phyloP scores from a whole-genome alignment of 2,113 vertebrate genomes.

The Psilopogon haemacephalus region DNA sequence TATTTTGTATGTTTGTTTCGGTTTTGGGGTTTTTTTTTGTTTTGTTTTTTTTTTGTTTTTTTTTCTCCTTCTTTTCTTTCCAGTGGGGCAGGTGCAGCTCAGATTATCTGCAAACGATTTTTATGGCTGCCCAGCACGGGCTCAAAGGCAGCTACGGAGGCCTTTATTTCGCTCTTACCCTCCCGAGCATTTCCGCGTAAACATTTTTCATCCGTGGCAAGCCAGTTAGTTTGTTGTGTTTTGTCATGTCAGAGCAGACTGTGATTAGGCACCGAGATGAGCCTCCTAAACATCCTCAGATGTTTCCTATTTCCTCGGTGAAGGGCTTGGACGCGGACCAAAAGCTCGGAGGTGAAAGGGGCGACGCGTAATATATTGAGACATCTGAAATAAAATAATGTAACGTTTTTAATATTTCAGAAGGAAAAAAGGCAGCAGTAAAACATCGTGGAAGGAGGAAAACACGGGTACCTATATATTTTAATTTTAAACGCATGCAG shows the following conservation, averaged over 20 bases:
- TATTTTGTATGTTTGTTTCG: no score
- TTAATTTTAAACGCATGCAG: conserved; percentile 83
- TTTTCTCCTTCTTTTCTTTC: not conserved
- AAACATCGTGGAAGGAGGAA: conserved; percentile 75
- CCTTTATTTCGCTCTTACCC: conserved; percentile 53
- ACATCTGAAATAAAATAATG: conserved; percentile 80
- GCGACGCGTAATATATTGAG: conserved; percentile 81
- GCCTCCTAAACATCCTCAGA: conserved; percentile 78
- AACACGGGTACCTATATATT: conserved; percentile 81
- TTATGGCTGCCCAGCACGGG: not conserved
- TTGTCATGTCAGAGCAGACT: conserved; percentile 70
- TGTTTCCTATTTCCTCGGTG: conserved; percentile 79
- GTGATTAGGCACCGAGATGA: conserved; percentile 71
- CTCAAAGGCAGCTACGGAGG: conserved; percentile 27
- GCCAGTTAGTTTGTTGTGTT: conserved; percentile 76
- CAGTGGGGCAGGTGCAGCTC: conserved; percentile 56
- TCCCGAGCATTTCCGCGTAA: conserved; percentile 71
- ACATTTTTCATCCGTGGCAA: conserved; percentile 74
- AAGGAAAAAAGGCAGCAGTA: conserved; percentile 80
- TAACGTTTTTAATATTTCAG: conserved; percentile 84
- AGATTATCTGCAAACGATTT: conserved; percentile 24
- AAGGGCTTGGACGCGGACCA: conserved; percentile 82
- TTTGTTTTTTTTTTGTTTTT: no score
- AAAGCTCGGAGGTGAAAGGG: conserved; percentile 81
- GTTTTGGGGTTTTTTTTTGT: no score